Base-by-base conservation (phyloP, 2,888 invertebrate species). In the Mesorhabditis sp. region DNA sequence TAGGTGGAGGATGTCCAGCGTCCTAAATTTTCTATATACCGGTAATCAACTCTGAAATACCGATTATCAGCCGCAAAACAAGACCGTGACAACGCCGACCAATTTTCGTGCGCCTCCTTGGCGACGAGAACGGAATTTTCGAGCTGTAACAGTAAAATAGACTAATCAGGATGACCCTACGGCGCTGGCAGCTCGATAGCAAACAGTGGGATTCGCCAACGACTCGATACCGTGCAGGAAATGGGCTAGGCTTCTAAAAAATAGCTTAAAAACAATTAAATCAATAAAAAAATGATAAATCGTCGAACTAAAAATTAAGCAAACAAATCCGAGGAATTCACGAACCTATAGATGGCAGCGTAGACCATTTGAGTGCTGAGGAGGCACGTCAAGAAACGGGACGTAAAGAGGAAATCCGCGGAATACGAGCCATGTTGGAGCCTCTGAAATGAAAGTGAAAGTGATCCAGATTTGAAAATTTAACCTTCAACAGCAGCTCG, bases 1-100 rank as follows among this genome's bases (percentile, higher is more conserved):
- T n/a, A 50, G 7, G n/a, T 50, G 58, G 58, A 50, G 58, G 58
- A n/a, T n/a, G n/a, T 50, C 58, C n/a, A 50, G n/a, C n/a, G 58
- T 13, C n/a, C 58, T 50, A 50, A 50, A 50, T 28, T 28, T 28
- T 28, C 28, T 28, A 28, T 28, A 28, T 28, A 28, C 28, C 28
- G 28, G 28, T 28, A 28, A 28, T 28, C 28, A 28, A 28, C 28
- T 28, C 28, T 28, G 28, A 28, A 28, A 28, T n/a, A 50, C 58
- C 58, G 7, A 50, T 13, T 50, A 50, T 50, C 58, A 10, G 58
- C 58, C 58, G 58, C 58, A 50, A 50, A 50, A 50, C 58, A 50
- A 10, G n/a, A 13, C n/a, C n/a, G 7, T n/a, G 58, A 50, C 10
- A 50, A n/a, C 58, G 58, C 7, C n/a, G 10, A 10, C 58, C 58